Evolutionary conservation across 2,797 vertebrate genomes (phyloP), one percentile per base, ranked within the genome.

Genomic region (Muraenolepis orangiensis): DNA sequence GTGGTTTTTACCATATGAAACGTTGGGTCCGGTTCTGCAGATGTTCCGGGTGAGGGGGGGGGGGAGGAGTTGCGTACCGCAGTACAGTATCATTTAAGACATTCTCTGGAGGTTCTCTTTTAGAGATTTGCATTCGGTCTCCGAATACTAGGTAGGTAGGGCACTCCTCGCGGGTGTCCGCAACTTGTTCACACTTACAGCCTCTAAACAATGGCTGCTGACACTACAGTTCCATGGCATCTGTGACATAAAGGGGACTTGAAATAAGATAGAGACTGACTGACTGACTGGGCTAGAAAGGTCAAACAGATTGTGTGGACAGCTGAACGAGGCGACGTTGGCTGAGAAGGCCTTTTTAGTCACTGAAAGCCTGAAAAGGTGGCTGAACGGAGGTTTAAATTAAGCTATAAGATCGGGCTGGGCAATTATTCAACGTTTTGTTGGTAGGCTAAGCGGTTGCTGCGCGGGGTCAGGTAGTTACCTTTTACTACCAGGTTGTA

Each of bases 1-100:
- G 93, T 94, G 90, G 93, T 80, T 90, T 57, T 92, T 92, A 89
- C 90, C 83, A 80, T 91, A 34, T 92, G 91, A 92, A 88, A 85
- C 87, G 91, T 88, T 82, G 68, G 51, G 79, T 84, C 74, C 81
- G 82, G 81, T 81, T 83, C 81, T 84, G 88, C 94, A 94, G 93
- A 91, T 94, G 93, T 91, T 87, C 87, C 73, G 88, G 78, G 78
- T 84, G 87, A 81, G 82, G 87, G 13, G 51, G 51, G 51, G 51
- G n/a, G 51, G 3, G 32, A 4, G 32, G 23, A 23, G 51, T n/a
- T 23, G 51, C 6, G 10, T 57, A 57, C 51, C 23, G 51, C 51
- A 57, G 18, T 57, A 10, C 20, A n/a, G 18, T 57, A 57, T n/a
- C 46, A 57, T n/a, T 57, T 57, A 57, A n/a, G 46, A 57, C 20